Evolutionary conservation across 2,888 invertebrate species (phyloP).

Genomic region (Ashinkailepas kermadecensis): DNA sequence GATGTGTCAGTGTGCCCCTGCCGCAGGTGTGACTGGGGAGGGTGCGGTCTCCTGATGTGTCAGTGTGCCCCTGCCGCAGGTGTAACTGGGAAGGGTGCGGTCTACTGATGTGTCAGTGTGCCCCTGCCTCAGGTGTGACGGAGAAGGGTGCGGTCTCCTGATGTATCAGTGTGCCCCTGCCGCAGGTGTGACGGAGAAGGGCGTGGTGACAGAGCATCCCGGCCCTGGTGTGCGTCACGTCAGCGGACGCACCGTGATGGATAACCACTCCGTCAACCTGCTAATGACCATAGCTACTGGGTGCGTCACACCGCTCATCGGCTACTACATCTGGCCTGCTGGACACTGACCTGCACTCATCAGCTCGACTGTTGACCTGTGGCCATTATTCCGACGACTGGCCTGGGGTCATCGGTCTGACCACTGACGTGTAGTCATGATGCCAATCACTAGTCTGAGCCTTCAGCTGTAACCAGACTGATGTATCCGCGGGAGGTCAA

Average conservation of each 20-base stretch:
- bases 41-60: slow-evolving; percentile 49
- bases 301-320: slow-evolving; percentile 52
- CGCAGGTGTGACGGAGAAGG: slow-evolving; percentile 58
- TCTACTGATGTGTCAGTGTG: slow-evolving; percentile 39
- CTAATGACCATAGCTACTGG: slow-evolving; percentile 68
- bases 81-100: slow-evolving; percentile 55
- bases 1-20: slow-evolving; percentile 22
- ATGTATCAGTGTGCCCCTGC: slow-evolving; percentile 32
- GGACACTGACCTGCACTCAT: too few species aligned
- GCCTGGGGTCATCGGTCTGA: too few species aligned
- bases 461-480: too few species aligned
- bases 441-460: too few species aligned
- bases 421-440: too few species aligned
- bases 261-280: slow-evolving; percentile 83
- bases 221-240: slow-evolving; percentile 63
- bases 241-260: slow-evolving; percentile 64
- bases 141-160: slow-evolving; percentile 52
- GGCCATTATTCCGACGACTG: too few species aligned
- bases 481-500: too few species aligned
- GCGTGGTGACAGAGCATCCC: slow-evolving; percentile 62
- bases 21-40: slow-evolving; percentile 57
- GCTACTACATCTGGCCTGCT: too few species aligned
- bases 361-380: too few species aligned
- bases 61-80: slow-evolving; percentile 48
- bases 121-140: slow-evolving; percentile 56